Conservation (phyloP, 2,797 vertebrate genomes). For the Atherinosoma microstoma region DNA sequence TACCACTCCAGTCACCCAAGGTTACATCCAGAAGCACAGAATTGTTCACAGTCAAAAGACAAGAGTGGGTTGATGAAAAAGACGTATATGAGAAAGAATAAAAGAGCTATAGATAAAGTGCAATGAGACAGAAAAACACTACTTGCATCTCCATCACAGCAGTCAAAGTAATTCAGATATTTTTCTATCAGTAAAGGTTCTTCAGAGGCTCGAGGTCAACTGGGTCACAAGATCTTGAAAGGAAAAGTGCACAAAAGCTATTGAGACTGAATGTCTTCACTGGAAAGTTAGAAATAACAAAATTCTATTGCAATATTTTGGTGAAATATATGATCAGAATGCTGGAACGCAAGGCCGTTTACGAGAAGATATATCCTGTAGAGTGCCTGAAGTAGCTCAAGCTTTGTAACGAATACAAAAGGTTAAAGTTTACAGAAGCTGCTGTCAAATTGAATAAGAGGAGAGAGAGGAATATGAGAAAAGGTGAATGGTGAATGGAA, state of each 20-base stretch:
- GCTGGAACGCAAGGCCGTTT: background rate
- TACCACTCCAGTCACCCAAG: slow-evolving; percentile 23
- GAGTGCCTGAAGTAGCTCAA: slow-evolving; percentile 32
- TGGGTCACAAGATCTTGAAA: slow-evolving; percentile 37
- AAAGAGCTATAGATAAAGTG: slow-evolving; percentile 12
- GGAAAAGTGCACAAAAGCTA: slow-evolving; percentile 12
- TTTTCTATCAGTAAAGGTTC: slow-evolving; percentile 21
- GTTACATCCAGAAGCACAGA: slow-evolving; percentile 20
- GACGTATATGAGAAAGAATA: background rate
- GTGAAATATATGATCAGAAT: slow-evolving; percentile 15
- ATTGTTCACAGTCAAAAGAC: slow-evolving; percentile 36
- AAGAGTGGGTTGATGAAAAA: slow-evolving; percentile 50
- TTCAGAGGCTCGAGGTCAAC: slow-evolving; percentile 18
- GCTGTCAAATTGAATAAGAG: background rate
- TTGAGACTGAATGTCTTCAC: slow-evolving; percentile 13
- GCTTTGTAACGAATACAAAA: slow-evolving; percentile 28
- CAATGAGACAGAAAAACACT: slow-evolving; percentile 30
- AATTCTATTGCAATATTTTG: background rate
- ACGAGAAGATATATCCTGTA: slow-evolving; percentile 1
- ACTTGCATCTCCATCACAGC: slow-evolving; percentile 12
- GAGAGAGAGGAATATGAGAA: background rate
- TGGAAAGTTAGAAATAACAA: slow-evolving; percentile 1
- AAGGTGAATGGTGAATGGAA: background rate
- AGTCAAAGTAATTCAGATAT: slow-evolving; percentile 43
- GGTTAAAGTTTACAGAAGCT: slow-evolving; percentile 21